Percentiles rank a stretch among this genome's conserved stretches.
phyloP scores from a whole-genome alignment of 2,113 vertebrate species.

The Podarcis raffonei region DNA sequence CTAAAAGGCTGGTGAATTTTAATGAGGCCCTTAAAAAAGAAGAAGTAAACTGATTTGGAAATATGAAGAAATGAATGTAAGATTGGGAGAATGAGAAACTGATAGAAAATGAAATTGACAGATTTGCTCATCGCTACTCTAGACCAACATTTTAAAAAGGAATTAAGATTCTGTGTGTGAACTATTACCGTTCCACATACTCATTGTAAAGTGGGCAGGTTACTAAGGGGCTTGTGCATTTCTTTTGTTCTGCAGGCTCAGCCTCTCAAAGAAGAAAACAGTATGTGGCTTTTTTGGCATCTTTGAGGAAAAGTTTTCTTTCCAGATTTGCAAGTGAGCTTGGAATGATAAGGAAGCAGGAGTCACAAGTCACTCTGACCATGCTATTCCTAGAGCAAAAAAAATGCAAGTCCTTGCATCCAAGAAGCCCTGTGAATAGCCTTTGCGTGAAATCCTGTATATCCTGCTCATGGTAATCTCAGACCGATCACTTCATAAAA shows the following conservation, averaged over 20 bases:
- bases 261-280: background rate
- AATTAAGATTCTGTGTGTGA: background rate
- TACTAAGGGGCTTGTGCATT: background rate
- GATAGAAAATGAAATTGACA: too few species aligned
- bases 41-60: too few species aligned
- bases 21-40: too few species aligned
- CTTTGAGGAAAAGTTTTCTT: background rate
- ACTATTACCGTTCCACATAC: background rate
- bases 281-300: background rate
- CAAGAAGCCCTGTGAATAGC: background rate
- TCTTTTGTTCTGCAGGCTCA: background rate
- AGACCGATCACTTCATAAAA: background rate
- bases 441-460: background rate
- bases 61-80: too few species aligned
- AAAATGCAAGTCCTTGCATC: background rate
- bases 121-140: too few species aligned
- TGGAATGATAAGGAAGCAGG: background rate
- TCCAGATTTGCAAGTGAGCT: background rate
- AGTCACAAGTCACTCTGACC: background rate
- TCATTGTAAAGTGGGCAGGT: background rate
- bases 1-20: too few species aligned
- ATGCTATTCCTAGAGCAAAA: background rate
- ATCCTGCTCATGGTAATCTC: background rate
- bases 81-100: too few species aligned
- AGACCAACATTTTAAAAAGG: background rate